Base-by-base conservation (phyloP, 1,140 invertebrate species). In the Chironomus tepperi region DNA sequence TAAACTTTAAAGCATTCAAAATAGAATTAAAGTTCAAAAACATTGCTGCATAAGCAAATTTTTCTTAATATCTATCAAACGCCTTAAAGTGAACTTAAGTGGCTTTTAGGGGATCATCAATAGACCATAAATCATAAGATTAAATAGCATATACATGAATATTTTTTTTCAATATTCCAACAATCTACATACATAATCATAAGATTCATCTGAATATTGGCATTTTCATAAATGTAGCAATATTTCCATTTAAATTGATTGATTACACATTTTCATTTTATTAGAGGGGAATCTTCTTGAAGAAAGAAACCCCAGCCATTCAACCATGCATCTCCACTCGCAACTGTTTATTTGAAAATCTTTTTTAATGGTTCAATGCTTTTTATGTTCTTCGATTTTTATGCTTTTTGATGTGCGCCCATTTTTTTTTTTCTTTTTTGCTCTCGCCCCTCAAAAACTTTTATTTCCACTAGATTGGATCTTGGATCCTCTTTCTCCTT, bases 281-380 rank as follows among this genome's bases (percentile, higher is more conserved):
- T 57, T 57, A 57, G 47, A n/a, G 47, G 47, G 47, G 47, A 57
- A 57, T 57, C n/a, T 57, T 57, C 9, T 57, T 57, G 47, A 57
- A 57, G 47, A 34, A 34, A 34, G 5, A 34, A 34, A 34, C 24
- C 24, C 24, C 24, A 34, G 24, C 24, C 24, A 34, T 34, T 34
- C 24, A 34, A 34, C 24, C 24, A 34, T 34, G 24, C 24, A 34
- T 34, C 24, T n/a, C 9, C 9, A 57, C n/a, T 12, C 8, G n/a
- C n/a, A 12, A 10, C 47, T 57, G 9, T n/a, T 57, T 57, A 57
- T 57, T 57, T 57, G 47, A 57, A 57, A 57, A 57, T 12, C n/a
- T n/a, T 57, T 57, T 57, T 57, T 57, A 57, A 57, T 57, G 47
- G 47, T 57, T 57, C 47, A 57, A 57, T 57, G 47, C 47, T 10